phyloP scores from a whole-genome alignment of 2,113 vertebrate genomes.

The Ivindomyrus marchei region DNA sequence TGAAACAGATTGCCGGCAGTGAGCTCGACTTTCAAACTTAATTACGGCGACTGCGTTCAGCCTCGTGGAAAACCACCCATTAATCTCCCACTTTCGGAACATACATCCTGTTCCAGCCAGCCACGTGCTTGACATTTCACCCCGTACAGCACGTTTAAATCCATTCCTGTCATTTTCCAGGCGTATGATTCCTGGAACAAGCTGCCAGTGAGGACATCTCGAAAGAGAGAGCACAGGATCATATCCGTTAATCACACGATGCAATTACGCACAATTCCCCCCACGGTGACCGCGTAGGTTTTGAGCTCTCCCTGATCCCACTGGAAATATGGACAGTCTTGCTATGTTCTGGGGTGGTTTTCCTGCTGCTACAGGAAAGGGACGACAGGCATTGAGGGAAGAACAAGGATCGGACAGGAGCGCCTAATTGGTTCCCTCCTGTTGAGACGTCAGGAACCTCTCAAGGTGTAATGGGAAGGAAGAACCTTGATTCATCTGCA shows the following conservation, averaged over 20 bases:
- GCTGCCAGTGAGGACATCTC: neutral
- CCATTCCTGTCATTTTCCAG: neutral
- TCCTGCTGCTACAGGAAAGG: neutral
- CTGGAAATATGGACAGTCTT: neutral
- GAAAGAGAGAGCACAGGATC: neutral
- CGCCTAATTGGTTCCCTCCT: neutral
- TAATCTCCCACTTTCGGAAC: neutral
- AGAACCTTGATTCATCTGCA: neutral
- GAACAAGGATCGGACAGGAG: neutral
- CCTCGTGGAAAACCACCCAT: neutral
- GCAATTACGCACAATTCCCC: neutral
- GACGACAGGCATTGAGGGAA: neutral
- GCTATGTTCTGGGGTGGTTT: neutral
- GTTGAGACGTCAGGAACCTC: neutral
- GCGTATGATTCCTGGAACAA: neutral
- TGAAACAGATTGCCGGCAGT: neutral
- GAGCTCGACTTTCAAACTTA: slow-evolving; percentile 1
- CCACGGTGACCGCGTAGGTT: neutral
- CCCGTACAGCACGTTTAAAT: neutral
- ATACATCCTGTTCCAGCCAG: neutral
- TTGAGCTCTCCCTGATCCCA: neutral
- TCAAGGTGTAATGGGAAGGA: neutral
- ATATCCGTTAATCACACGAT: neutral
- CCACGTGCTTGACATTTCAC: neutral
- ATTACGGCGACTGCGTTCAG: neutral